phyloP scores from a whole-genome alignment of 2,888 invertebrate species.

The Xestobium rufovillosum region DNA sequence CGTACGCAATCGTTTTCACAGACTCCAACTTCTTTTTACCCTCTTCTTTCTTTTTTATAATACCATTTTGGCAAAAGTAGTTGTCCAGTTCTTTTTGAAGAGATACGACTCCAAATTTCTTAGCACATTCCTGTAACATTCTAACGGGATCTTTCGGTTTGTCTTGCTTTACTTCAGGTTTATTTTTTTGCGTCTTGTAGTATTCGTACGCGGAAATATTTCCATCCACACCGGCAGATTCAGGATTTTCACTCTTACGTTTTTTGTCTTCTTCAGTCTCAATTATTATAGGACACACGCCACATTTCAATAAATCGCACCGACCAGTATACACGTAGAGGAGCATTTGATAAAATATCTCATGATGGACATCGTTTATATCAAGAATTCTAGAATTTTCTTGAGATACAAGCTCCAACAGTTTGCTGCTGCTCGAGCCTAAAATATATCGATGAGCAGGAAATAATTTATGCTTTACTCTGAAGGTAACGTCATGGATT shows the following conservation, averaged over 20 bases:
- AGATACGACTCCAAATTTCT: constrained; percentile 46
- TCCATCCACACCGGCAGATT: constrained; percentile 14
- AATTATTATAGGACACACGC: constrained; percentile 40
- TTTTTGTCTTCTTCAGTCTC: constrained; percentile 15
- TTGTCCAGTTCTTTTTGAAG: constrained; percentile 49
- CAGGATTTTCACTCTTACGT: constrained; percentile 13
- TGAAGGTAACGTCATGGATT: constrained; percentile 66
- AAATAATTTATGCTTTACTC: constrained; percentile 54
- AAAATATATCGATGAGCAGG: constrained; percentile 70
- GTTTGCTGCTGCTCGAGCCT: constrained; percentile 52
- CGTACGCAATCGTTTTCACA: constrained; percentile 21
- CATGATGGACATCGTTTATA: constrained; percentile 51
- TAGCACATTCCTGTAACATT: constrained; percentile 51
- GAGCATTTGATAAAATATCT: constrained; percentile 66
- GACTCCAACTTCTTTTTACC: constrained; percentile 19
- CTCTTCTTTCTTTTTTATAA: constrained; percentile 22
- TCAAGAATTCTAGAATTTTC: constrained; percentile 41
- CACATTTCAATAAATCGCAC: constrained; percentile 54
- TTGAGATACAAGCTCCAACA: constrained; percentile 51
- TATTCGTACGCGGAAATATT: constrained; percentile 49
- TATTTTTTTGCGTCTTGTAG: constrained; percentile 36
- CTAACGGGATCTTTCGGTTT: constrained; percentile 47
- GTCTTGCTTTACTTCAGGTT: constrained; percentile 22
- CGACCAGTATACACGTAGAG: constrained; percentile 61
- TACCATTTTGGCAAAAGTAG: constrained; percentile 31